Conservation (phyloP, 2,113 vertebrate genomes). For the Oplegnathus fasciatus region DNA sequence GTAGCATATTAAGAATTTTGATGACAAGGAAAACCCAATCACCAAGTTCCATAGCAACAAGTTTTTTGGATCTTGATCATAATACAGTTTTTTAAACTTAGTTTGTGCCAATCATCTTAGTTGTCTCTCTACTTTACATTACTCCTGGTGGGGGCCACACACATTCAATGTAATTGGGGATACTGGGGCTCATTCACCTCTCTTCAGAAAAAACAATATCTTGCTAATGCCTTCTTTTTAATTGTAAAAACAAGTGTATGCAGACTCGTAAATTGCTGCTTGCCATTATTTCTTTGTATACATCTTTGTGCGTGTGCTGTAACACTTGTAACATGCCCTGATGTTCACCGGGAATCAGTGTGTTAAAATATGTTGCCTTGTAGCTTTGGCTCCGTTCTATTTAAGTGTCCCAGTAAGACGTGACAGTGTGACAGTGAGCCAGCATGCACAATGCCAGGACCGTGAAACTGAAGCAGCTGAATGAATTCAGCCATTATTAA, state of each 20-base stretch:
- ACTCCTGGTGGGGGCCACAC: not conserved
- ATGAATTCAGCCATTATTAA: not conserved
- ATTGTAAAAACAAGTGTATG: too few species aligned
- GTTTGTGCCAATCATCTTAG: not conserved
- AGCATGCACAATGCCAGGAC: too few species aligned
- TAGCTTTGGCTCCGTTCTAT: too few species aligned
- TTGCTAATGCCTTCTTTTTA: too few species aligned
- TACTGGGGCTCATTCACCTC: too few species aligned
- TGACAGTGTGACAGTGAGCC: too few species aligned
- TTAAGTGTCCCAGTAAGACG: too few species aligned
- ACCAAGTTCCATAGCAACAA: not conserved
- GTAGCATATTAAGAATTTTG: not conserved
- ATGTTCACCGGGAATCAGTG: not conserved
- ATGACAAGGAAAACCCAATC: not conserved
- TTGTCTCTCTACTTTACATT: too few species aligned
- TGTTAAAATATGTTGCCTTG: too few species aligned
- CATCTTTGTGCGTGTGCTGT: not conserved
- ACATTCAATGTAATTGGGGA: not conserved
- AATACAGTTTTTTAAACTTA: not conserved
- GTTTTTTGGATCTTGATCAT: too few species aligned
- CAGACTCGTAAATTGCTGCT: not conserved
- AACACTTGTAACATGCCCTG: not conserved
- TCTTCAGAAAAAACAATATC: too few species aligned
- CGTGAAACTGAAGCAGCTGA: not conserved
- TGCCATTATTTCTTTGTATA: not conserved